A percentile compares a stretch with the other conserved stretches of the same genome.
Conservation (phyloP, 2,797 vertebrate genomes). For the Mus minutoides region DNA sequence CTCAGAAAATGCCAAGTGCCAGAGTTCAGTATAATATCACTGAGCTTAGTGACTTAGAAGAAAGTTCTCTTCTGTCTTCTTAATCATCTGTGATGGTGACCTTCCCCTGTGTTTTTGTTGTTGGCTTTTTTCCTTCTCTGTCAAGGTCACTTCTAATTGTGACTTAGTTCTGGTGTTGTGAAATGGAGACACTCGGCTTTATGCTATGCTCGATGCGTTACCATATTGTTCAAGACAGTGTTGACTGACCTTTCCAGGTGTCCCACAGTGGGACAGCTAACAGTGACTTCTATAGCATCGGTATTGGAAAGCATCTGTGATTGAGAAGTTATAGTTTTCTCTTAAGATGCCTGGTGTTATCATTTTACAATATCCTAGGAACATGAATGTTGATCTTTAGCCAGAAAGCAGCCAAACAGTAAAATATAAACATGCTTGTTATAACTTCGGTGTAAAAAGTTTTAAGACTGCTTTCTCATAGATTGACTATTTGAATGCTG, state of each 20-base stretch:
- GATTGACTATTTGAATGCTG: conserved; percentile 35
- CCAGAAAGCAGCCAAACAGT: background rate
- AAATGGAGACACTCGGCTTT: conserved; percentile 44
- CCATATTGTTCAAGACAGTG: conserved; percentile 17
- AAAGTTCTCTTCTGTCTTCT: conserved; percentile 54
- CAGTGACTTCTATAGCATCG: background rate
- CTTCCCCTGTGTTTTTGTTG: background rate
- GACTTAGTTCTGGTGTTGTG: conserved; percentile 35
- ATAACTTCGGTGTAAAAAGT: background rate
- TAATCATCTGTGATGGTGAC: conserved; percentile 56
- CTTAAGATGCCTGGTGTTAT: conserved; percentile 13
- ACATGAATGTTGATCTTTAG: background rate
- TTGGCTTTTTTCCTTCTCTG: background rate
- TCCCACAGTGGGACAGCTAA: background rate
- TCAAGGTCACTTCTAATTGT: conserved; percentile 40
- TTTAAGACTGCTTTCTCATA: background rate
- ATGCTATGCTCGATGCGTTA: background rate
- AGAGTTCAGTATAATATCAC: conserved; percentile 48
- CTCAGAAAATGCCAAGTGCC: conserved; percentile 53
- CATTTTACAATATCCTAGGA: background rate
- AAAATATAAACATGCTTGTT: background rate
- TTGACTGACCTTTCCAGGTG: conserved; percentile 24
- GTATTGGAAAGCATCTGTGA: conserved; percentile 2
- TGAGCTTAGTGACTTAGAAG: conserved; percentile 61
- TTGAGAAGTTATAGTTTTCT: background rate